Evolutionary conservation across 2,797 vertebrate species (phyloP).

Genomic region (Eulemur rubriventer): DNA sequence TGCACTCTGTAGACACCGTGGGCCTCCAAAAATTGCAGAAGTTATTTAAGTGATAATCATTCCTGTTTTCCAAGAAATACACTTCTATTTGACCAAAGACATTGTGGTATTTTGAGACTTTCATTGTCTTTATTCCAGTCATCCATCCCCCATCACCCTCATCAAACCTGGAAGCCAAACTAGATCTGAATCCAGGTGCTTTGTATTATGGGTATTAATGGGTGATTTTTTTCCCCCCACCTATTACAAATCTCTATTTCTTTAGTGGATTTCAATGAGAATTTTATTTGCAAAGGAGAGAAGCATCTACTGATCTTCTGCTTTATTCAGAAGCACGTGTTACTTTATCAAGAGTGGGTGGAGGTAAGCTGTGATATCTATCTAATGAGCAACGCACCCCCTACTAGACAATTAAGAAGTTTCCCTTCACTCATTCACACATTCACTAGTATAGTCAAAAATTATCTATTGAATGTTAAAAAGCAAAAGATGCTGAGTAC

Average conservation of each 20-base stretch:
- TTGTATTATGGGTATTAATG: neutral
- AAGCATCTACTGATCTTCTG: slow-evolving; percentile 23
- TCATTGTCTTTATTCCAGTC: neutral
- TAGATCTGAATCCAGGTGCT: neutral
- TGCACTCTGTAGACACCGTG: neutral
- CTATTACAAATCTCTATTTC: neutral
- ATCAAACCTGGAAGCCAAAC: neutral
- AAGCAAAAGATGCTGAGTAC: neutral
- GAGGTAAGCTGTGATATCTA: neutral
- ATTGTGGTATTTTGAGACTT: neutral
- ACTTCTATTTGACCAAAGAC: neutral
- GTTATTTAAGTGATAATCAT: neutral
- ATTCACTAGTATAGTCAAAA: neutral
- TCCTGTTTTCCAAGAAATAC: neutral
- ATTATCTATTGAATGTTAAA: neutral
- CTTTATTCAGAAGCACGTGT: neutral
- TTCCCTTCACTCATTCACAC: neutral
- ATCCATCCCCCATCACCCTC: neutral
- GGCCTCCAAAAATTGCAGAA: neutral
- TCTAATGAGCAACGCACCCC: neutral
- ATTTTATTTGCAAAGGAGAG: slow-evolving; percentile 30
- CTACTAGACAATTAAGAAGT: neutral
- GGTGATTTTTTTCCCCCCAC: neutral
- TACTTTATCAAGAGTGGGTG: neutral
- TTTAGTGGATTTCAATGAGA: neutral